Base-by-base conservation (phyloP, 2,888 invertebrate species). In the Lysandra coridon region DNA sequence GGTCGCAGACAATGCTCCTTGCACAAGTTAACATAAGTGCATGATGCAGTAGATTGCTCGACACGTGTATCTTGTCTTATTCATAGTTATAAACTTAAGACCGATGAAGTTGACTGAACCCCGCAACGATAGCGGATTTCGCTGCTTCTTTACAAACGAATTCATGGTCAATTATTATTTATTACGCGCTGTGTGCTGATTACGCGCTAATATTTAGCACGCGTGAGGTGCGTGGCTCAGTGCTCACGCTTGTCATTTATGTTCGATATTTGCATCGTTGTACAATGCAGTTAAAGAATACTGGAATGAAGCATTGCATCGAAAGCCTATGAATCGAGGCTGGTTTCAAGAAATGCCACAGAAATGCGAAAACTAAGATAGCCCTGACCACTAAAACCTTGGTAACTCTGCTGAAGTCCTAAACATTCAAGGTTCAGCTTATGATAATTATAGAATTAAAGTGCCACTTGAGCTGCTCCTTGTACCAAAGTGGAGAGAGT, bases 401-500 rank as follows among this genome's bases (percentile, higher is more conserved):
- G 64, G 23, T 64, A 30, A 12, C 3, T 30, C 64, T 30, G 23
- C 30, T 12, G 12, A 12, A 64, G 64, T 30, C 64, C 64, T 64
- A 64, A 23, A 23, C 30, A 64, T 30, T 64, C 64, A 64, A 64
- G 64, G 12, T 64, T 0, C 64, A 64, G 23, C n/a, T 62, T 23
- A 64, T 30, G 64, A 64, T 64, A 64, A 64, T 30, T 64, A 64
- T 64, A 30, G 64, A 30, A 64, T 64, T 64, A 23, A 64, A 64
- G 64, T 64, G 7, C 4, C 64, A 64, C 64, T 30, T 23, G 30
- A 64, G 64, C 12, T 12, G 64, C 30, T 30, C 64, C 64, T 64
- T 30, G 64, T 30, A 23, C 30, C 30, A 64, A 64, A 64, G 30
- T 64, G 64, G 30, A 23, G 64, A 64, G 64, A 64, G 10, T 30